A percentile compares a stretch with the other conserved stretches of the same genome.
phyloP scores from a whole-genome alignment of 2,888 invertebrate species.

The Idaea dimidiata region DNA sequence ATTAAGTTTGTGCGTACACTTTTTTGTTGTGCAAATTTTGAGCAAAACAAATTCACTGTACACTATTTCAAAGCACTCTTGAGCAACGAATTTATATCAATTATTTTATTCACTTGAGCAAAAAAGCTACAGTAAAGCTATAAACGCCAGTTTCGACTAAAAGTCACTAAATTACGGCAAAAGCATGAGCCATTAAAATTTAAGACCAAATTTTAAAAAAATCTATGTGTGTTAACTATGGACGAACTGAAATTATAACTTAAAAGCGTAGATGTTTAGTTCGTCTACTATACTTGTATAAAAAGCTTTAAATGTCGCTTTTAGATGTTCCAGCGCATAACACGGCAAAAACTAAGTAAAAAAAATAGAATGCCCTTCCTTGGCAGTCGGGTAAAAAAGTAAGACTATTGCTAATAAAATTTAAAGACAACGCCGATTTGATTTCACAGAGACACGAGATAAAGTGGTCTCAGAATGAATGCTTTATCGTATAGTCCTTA shows the following conservation, averaged over 20 bases:
- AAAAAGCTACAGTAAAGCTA: neutral
- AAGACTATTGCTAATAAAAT: neutral
- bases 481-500: too few relatives aligned
- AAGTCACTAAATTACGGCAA: neutral
- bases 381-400: too few relatives aligned
- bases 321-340: conserved; percentile 5
- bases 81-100: conserved; percentile 3
- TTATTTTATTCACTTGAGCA: neutral
- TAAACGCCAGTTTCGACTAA: neutral
- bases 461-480: too few relatives aligned
- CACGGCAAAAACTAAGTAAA: conserved; percentile 2
- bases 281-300: conserved; percentile 7
- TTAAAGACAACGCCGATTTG: neutral
- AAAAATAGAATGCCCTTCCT: too few relatives aligned
- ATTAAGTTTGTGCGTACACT: neutral
- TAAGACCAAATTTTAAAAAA: too few relatives aligned
- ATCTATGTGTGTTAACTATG: neutral
- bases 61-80: conserved; percentile 40
- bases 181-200: neutral
- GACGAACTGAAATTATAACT: conserved; percentile 9
- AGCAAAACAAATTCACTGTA: conserved; percentile 9
- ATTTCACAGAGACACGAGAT: neutral
- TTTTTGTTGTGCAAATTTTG: neutral
- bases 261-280: conserved; percentile 6
- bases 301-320: conserved; percentile 15